phyloP scores from a whole-genome alignment of 2,888 invertebrate species.

The Pasiphila rectangulata region DNA sequence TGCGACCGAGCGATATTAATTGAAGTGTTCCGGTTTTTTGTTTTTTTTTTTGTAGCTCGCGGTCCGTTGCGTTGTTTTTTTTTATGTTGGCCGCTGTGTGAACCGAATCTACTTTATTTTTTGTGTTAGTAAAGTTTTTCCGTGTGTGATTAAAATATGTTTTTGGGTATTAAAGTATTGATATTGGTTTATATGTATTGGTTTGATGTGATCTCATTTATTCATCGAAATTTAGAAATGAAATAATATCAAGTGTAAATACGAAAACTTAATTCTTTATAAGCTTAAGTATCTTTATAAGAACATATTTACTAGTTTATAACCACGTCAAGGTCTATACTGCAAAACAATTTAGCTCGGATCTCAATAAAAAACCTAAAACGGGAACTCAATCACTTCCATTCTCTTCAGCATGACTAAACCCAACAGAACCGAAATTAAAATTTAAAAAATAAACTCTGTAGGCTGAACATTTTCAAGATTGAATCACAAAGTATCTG shows the following conservation, averaged over 20 bases:
- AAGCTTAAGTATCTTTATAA: too few species aligned
- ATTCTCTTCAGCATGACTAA: constrained; percentile 10
- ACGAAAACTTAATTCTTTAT: too few species aligned
- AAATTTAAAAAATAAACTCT: constrained; percentile 27
- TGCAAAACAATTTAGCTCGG: too few species aligned
- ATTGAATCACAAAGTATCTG: constrained; percentile 35
- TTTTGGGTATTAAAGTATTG: background rate
- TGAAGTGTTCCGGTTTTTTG: constrained; percentile 57
- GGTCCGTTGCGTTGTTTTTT: constrained; percentile 25
- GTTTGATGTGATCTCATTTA: too few species aligned
- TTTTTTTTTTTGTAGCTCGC: constrained; percentile 32
- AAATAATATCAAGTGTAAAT: too few species aligned
- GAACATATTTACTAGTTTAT: too few species aligned
- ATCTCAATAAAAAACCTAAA: background rate
- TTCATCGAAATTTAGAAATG: too few species aligned
- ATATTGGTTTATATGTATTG: too few species aligned
- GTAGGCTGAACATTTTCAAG: constrained; percentile 26
- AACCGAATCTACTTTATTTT: constrained; percentile 13
- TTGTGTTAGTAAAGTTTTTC: constrained; percentile 2
- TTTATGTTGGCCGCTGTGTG: constrained; percentile 22
- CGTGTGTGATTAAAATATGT: background rate
- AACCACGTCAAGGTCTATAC: too few species aligned
- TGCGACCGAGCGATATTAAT: constrained; percentile 44
- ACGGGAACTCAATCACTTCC: background rate
- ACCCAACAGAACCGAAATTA: constrained; percentile 17